These are phyloP conservation scores for Antechinus stuartii DNA, from an alignment of 2,113 vertebrate species.

Conservation along the genomic window DNA sequence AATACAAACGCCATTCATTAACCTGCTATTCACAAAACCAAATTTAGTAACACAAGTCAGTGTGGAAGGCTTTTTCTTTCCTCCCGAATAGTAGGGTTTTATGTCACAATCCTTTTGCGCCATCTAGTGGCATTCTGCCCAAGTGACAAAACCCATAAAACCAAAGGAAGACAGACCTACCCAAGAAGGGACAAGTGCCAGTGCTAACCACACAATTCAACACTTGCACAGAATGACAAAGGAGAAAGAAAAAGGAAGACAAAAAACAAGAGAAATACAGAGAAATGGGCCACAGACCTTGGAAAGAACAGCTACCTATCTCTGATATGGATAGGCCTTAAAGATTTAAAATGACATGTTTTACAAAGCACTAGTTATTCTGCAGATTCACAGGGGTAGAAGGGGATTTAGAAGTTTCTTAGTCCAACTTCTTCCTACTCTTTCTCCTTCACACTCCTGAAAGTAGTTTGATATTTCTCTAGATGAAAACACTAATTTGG, in stretches of 20 bases:
- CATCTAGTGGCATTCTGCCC: constrained; percentile 50
- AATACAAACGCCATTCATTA: constrained; percentile 43
- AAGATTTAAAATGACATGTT: neutral
- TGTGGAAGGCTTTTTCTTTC: neutral
- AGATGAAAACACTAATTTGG: neutral
- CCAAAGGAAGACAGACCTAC: neutral
- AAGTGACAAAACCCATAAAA: constrained; percentile 8
- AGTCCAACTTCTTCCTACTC: neutral
- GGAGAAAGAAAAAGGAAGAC: neutral
- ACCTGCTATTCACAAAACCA: neutral
- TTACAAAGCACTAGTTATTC: neutral
- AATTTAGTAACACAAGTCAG: neutral
- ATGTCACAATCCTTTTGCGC: neutral
- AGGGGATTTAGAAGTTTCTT: neutral
- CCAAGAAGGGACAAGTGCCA: neutral
- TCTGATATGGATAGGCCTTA: neutral
- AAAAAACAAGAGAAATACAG: neutral
- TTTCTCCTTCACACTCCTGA: neutral
- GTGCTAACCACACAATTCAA: neutral
- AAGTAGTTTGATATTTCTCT: neutral
- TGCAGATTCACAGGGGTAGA: neutral
- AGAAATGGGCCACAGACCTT: neutral
- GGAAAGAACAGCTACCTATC: neutral
- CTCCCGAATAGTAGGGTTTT: neutral
- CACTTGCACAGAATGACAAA: neutral